Percentiles rank a stretch among this genome's conserved stretches.
phyloP scores from a whole-genome alignment of 2,888 invertebrate genomes.

The Athalia rosae region DNA sequence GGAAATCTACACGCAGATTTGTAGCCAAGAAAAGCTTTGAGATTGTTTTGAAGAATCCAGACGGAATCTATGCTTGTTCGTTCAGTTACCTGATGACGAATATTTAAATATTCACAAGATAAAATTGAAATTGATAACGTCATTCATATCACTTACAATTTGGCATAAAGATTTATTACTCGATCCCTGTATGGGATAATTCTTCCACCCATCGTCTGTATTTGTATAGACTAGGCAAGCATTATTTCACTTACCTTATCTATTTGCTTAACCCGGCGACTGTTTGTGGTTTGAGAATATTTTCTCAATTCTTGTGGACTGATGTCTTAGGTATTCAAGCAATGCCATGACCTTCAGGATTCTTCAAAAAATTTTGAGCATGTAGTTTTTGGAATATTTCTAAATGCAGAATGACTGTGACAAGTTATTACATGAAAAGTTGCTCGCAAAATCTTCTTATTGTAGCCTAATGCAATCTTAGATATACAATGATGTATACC shows the following conservation, averaged over 20 bases:
- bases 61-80: not conserved
- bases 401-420: constrained; percentile 22
- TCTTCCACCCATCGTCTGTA: too few species aligned
- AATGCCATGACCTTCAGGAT: not conserved
- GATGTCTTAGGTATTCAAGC: too few species aligned
- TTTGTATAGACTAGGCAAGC: too few species aligned
- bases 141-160: too few species aligned
- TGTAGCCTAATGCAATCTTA: constrained; percentile 6
- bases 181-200: too few species aligned
- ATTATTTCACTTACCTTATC: too few species aligned
- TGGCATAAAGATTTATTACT: too few species aligned
- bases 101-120: too few species aligned
- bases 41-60: constrained; percentile 22
- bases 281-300: too few species aligned
- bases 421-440: not conserved
- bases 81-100: too few species aligned
- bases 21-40: not conserved
- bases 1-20: constrained; percentile 30
- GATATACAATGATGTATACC: constrained; percentile 19
- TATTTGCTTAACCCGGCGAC: not conserved
- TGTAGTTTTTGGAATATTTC: constrained; percentile 5
- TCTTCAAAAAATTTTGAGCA: constrained; percentile 9
- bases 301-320: too few species aligned
- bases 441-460: constrained; percentile 9
- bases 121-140: too few species aligned